phyloP scores from a whole-genome alignment of 2,888 invertebrate genomes.

The Tachina fera region DNA sequence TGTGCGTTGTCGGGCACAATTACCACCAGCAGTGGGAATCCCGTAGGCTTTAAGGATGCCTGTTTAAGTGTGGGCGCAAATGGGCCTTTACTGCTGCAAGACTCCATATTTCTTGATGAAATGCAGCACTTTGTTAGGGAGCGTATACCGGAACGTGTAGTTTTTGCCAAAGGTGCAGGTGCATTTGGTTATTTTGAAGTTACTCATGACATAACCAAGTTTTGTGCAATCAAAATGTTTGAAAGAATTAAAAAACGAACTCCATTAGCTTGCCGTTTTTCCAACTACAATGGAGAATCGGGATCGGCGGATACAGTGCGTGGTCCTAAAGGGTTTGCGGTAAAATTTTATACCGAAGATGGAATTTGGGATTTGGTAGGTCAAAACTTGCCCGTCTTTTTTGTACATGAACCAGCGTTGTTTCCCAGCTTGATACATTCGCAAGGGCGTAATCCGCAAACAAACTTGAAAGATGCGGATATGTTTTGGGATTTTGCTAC shows the following conservation, averaged over 20 bases:
- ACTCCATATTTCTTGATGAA: conserved; percentile 91
- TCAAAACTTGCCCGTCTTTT: conserved; percentile 96
- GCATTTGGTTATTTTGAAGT: conserved; percentile 95
- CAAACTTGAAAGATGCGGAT: conserved; percentile 94
- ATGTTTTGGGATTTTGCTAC: conserved; percentile 99
- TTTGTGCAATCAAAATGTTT: conserved; percentile 91
- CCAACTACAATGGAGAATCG: conserved; percentile 94
- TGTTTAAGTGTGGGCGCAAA: conserved; percentile 93
- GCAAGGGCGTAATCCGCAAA: conserved; percentile 97
- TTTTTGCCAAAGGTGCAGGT: conserved; percentile 96
- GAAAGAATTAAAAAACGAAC: conserved; percentile 90
- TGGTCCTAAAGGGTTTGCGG: conserved; percentile 95
- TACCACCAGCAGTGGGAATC: conserved; percentile 91
- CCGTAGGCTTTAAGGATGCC: conserved; percentile 86
- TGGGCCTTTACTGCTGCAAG: conserved; percentile 94
- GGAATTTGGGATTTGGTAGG: conserved; percentile 97
- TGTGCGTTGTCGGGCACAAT: conserved; percentile 81
- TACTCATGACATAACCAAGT: conserved; percentile 92
- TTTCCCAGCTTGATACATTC: conserved; percentile 99
- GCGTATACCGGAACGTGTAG: conserved; percentile 97
- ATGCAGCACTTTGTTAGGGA: conserved; percentile 94
- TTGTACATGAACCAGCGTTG: conserved; percentile 93
- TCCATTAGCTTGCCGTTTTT: conserved; percentile 91
- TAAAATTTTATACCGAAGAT: conserved; percentile 96
- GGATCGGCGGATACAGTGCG: conserved; percentile 96